These are phyloP conservation scores for Sminthurides bifidus DNA, from an alignment of 1,140 invertebrate species.

Conservation along the genomic window DNA sequence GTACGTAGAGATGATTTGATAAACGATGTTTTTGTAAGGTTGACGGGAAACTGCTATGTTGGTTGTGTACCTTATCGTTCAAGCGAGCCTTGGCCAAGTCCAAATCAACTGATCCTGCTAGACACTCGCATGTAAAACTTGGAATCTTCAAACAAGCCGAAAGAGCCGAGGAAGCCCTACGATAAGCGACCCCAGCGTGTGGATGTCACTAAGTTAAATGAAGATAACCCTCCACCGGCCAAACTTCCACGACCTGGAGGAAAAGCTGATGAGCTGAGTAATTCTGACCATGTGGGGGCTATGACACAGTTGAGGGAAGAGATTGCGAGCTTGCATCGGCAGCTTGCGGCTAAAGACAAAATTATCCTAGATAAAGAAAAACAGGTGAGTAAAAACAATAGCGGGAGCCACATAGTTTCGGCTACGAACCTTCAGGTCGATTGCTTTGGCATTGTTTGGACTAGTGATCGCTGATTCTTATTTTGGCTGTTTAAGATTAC, in stretches of 20 bases:
- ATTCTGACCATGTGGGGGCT: conserved; percentile 26
- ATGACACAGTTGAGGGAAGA: conserved; percentile 63
- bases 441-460: too few species aligned
- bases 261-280: conserved; percentile 5
- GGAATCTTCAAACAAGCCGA: conserved; percentile 25
- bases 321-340: conserved; percentile 83
- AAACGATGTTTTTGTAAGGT: conserved; percentile 52
- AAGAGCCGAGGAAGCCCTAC: conserved; percentile 19
- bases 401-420: too few species aligned
- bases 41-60: conserved; percentile 88
- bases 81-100: conserved; percentile 83
- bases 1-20: conserved; percentile 3
- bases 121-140: conserved; percentile 55
- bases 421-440: too few species aligned
- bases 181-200: conserved; percentile 55
- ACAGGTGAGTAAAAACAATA: conserved; percentile 62
- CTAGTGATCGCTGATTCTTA: too few species aligned
- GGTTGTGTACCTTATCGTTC: conserved; percentile 88
- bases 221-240: conserved; percentile 36
- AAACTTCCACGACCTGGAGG: conserved; percentile 11
- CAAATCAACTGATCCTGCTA: conserved; percentile 66
- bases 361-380: conserved; percentile 81
- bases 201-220: conserved; percentile 53
- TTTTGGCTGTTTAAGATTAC: conserved; percentile 65
- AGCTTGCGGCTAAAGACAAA: conserved; percentile 68